phyloP scores from a whole-genome alignment of 2,888 invertebrate species.

The Fragum whitleyi region DNA sequence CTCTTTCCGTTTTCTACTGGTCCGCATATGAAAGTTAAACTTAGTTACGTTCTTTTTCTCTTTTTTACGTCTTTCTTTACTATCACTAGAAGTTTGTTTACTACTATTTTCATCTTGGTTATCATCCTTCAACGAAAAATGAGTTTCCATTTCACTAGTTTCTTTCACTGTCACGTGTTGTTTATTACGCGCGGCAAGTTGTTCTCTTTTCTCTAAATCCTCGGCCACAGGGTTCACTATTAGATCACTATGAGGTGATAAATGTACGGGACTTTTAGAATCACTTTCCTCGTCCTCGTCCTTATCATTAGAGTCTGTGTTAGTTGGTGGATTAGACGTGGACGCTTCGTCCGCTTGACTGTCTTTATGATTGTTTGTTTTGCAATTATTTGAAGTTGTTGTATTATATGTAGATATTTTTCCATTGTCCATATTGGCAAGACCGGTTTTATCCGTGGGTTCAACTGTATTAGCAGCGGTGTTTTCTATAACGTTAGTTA shows the following conservation, averaged over 20 bases:
- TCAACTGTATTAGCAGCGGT: constrained; percentile 70
- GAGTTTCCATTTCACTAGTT: constrained; percentile 54
- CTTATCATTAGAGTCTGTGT: constrained; percentile 77
- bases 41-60: constrained; percentile 82
- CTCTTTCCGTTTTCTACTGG: constrained; percentile 92
- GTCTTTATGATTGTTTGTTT: constrained; percentile 56
- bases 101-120: constrained; percentile 58
- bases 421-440: constrained; percentile 80
- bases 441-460: constrained; percentile 78
- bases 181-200: constrained; percentile 32
- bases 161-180: constrained; percentile 11
- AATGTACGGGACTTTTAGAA: constrained; percentile 72
- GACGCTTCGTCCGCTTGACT: constrained; percentile 69
- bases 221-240: constrained; percentile 93
- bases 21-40: constrained; percentile 86
- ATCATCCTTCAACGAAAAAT: constrained; percentile 47
- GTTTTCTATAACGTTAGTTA: constrained; percentile 81
- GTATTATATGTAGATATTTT: constrained; percentile 79
- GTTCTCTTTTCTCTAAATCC: constrained; percentile 65
- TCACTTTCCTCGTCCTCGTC: constrained; percentile 75
- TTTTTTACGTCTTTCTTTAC: constrained; percentile 64
- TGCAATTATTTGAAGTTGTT: constrained; percentile 64
- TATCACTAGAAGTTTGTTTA: constrained; percentile 55
- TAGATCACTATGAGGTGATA: constrained; percentile 91
- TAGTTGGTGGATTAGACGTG: constrained; percentile 68